A percentile compares a stretch with the other conserved stretches of the same genome.
Evolutionary conservation across 2,113 vertebrate species (phyloP).

Genomic region (Hippolais icterina): DNA sequence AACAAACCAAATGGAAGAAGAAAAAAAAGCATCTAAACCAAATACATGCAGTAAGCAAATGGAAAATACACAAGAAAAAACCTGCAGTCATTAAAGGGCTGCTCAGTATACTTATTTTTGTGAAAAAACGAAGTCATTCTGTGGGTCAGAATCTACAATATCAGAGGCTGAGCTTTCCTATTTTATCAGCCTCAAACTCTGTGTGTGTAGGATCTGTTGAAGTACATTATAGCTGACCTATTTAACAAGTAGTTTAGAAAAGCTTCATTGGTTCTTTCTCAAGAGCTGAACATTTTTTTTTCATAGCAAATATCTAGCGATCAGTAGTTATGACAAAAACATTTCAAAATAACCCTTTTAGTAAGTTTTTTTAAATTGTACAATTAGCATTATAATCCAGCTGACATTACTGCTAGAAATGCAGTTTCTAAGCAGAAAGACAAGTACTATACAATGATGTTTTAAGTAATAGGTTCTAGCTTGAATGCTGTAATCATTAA

Average conservation of each 20-base stretch:
- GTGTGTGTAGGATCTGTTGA: not conserved
- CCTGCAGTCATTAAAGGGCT: not conserved
- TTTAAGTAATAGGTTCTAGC: not conserved
- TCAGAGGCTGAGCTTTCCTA: not conserved
- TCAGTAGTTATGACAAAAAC: not conserved
- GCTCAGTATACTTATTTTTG: not conserved
- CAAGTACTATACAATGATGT: not conserved
- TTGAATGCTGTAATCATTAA: not conserved
- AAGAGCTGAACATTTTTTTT: not conserved
- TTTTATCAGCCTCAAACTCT: not conserved
- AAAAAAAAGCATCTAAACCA: not conserved
- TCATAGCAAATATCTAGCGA: not conserved
- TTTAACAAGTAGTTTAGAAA: not conserved
- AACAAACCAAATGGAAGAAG: not conserved
- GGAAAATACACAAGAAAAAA: constrained; percentile 1
- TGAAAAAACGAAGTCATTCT: not conserved
- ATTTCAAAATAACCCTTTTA: not conserved
- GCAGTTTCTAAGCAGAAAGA: not conserved
- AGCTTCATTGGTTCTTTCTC: not conserved
- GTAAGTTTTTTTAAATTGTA: not conserved
- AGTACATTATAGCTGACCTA: not conserved
- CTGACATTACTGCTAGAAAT: not conserved
- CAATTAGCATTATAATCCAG: not conserved
- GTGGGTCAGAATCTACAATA: not conserved
- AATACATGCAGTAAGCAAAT: not conserved